Conservation (phyloP, 1,140 invertebrate genomes). For the Eriocheir sinensis region DNA sequence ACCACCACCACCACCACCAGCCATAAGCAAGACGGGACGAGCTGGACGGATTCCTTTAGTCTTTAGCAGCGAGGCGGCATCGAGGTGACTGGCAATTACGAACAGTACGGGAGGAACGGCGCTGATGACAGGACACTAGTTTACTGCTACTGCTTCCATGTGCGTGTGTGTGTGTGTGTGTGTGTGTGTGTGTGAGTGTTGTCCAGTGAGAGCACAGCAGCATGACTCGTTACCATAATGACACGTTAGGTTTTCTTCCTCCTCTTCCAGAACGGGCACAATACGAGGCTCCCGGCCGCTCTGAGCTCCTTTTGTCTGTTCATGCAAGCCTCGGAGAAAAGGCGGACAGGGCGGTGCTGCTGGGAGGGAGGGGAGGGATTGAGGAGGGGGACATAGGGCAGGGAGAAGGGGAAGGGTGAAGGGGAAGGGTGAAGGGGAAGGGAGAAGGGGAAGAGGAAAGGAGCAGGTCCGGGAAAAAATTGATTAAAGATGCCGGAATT, state of each 20-base stretch:
- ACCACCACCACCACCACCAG: too few relatives aligned
- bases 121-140: background rate
- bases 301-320: slow-evolving; percentile 13
- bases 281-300: slow-evolving; percentile 9
- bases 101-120: background rate
- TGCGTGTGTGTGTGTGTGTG: slow-evolving; percentile 38
- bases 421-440: background rate
- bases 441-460: background rate
- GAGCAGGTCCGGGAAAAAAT: background rate
- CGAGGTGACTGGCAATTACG: background rate
- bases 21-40: background rate
- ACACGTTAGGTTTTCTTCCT: background rate
- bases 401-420: too few relatives aligned
- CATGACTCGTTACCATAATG: slow-evolving; percentile 43
- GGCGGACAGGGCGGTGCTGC: background rate
- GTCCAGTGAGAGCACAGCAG: background rate
- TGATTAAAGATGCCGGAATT: slow-evolving; percentile 22
- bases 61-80: background rate
- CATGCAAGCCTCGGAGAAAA: slow-evolving; percentile 16
- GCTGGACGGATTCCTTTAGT: background rate
- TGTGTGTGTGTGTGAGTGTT: slow-evolving; percentile 33
- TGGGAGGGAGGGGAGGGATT: background rate
- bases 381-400: background rate
- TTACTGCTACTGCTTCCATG: background rate
- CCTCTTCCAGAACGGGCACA: slow-evolving; percentile 21